Evolutionary conservation across 1,140 invertebrate genomes (phyloP).

Genomic region (Nylanderia fulva): DNA sequence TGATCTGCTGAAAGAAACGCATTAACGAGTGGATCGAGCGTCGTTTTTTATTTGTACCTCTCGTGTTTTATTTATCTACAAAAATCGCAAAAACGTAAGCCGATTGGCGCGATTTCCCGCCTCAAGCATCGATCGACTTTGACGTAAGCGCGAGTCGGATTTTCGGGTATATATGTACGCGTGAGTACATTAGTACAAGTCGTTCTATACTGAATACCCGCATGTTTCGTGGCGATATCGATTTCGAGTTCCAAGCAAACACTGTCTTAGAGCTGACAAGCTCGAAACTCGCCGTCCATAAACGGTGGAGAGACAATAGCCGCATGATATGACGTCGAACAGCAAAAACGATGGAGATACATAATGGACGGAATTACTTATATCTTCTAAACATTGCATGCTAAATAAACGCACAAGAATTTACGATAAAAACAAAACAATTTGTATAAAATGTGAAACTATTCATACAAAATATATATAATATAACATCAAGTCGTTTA

Average conservation of each 20-base stretch:
- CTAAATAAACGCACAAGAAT: neutral
- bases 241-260: conserved; percentile 41
- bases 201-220: neutral
- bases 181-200: conserved; percentile 6
- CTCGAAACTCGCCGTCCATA: neutral
- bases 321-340: neutral
- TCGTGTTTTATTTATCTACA: conserved; percentile 16
- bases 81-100: neutral
- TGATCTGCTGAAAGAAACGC: neutral
- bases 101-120: neutral
- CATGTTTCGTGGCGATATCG: neutral
- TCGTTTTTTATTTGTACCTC: neutral
- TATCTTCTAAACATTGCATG: neutral
- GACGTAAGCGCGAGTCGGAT: conserved; percentile 20
- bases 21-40: neutral
- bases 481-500: neutral
- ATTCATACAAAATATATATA: neutral
- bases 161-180: conserved; percentile 32
- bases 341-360: neutral
- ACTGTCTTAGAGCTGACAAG: conserved; percentile 17
- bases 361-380: neutral
- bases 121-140: conserved; percentile 5
- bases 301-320: neutral
- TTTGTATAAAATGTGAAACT: neutral
- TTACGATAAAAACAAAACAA: neutral